Conservation (phyloP, 2,797 vertebrate genomes). For the Sebastes paucispinis region DNA sequence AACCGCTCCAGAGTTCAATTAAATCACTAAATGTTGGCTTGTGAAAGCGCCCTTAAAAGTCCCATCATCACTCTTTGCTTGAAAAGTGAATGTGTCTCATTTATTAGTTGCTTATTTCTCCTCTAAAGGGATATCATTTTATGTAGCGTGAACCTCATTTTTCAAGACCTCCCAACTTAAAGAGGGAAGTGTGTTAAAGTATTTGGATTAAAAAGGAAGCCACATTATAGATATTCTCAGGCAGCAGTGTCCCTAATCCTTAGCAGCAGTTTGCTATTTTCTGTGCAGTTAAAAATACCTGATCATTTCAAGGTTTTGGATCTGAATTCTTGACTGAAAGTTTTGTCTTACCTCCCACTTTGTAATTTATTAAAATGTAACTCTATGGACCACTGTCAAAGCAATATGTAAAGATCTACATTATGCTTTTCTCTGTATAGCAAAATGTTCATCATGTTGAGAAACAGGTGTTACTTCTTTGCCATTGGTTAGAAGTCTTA, state of each 20-base stretch:
- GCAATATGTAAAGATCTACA: constrained; percentile 59
- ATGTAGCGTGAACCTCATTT: constrained; percentile 15
- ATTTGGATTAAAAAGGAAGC: constrained; percentile 24
- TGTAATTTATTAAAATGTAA: constrained; percentile 8
- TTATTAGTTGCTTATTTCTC: background rate
- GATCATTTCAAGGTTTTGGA: constrained; percentile 14
- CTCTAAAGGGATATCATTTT: constrained; percentile 12
- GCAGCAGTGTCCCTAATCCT: constrained; percentile 14
- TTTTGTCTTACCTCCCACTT: constrained; percentile 14
- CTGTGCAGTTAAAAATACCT: constrained; percentile 6
- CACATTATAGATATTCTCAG: constrained; percentile 35
- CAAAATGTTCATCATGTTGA: constrained; percentile 14
- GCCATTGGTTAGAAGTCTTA: background rate
- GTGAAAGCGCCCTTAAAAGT: background rate
- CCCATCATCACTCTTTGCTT: background rate
- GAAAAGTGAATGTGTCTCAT: constrained; percentile 19
- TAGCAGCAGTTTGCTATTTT: background rate
- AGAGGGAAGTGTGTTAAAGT: background rate
- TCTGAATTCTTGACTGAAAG: constrained; percentile 9
- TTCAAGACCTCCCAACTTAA: constrained; percentile 4
- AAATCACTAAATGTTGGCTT: no score
- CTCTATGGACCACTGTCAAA: constrained; percentile 43
- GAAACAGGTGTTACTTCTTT: constrained; percentile 8
- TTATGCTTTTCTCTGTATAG: constrained; percentile 24
- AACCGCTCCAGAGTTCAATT: no score